Percentiles rank a stretch among this genome's conserved stretches.
Evolutionary conservation across 2,113 vertebrate genomes (phyloP).

Genomic region (Crotalus tigris): DNA sequence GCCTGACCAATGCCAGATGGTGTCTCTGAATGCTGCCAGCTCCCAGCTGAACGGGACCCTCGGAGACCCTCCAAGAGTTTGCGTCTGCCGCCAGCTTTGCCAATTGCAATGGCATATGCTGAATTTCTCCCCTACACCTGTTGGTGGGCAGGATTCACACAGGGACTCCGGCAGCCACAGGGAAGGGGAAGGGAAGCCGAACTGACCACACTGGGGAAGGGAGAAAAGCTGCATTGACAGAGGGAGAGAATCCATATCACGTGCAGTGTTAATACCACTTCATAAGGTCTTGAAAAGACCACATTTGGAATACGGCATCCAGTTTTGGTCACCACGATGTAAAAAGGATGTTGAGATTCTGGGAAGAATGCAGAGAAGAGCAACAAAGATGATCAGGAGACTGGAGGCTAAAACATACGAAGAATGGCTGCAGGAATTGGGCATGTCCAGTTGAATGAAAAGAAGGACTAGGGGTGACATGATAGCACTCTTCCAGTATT

Average conservation of each 20-base stretch:
- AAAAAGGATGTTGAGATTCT: background rate
- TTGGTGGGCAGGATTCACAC: constrained; percentile 72
- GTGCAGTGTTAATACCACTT: background rate
- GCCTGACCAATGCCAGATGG: constrained; percentile 83
- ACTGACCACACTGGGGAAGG: background rate
- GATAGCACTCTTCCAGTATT: too few relatives aligned
- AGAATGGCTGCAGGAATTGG: too few relatives aligned
- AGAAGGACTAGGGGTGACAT: too few relatives aligned
- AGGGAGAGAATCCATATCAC: background rate
- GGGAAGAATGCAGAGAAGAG: background rate
- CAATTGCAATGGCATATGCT: constrained; percentile 81
- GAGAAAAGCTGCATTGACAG: background rate
- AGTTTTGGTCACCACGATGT: background rate
- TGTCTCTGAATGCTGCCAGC: constrained; percentile 76
- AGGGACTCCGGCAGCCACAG: constrained; percentile 60
- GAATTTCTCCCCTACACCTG: constrained; percentile 79
- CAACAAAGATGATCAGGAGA: background rate
- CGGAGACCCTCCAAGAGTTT: constrained; percentile 68
- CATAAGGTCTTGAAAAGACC: too few relatives aligned
- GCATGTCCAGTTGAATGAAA: too few relatives aligned
- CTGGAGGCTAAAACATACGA: too few relatives aligned
- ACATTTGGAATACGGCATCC: background rate
- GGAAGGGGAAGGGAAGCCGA: constrained; percentile 60
- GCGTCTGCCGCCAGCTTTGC: constrained; percentile 71
- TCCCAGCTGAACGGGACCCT: constrained; percentile 81